Percentiles rank a stretch among this genome's conserved stretches.
These are phyloP conservation scores for Pelmatolapia mariae DNA, from an alignment of 2,113 vertebrate genomes.

Conservation along the genomic window DNA sequence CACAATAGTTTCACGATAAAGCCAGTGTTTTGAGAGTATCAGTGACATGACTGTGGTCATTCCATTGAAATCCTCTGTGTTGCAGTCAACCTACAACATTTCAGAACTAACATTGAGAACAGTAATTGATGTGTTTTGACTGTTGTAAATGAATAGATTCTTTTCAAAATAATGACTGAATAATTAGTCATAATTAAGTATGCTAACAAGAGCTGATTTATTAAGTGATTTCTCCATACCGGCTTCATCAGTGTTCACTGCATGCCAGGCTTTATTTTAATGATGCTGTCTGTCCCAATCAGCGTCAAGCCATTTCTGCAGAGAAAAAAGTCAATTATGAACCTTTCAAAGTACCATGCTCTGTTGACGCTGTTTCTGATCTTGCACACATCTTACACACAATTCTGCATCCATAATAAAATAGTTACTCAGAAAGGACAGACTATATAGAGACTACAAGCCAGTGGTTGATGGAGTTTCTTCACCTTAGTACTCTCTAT, in stretches of 20 bases:
- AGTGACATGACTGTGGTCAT: neutral
- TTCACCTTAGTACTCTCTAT: neutral
- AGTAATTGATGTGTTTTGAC: slow-evolving; percentile 52
- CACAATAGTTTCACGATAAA: neutral
- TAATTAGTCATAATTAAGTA: slow-evolving; percentile 63
- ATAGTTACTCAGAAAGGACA: neutral
- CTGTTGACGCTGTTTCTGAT: slow-evolving; percentile 13
- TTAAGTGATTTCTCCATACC: slow-evolving; percentile 56
- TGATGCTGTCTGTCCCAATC: slow-evolving; percentile 63
- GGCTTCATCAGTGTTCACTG: slow-evolving; percentile 46
- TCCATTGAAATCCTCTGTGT: neutral
- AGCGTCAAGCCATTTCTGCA: slow-evolving; percentile 52
- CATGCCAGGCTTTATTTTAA: slow-evolving; percentile 60
- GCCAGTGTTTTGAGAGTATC: neutral
- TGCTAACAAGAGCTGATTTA: slow-evolving; percentile 61
- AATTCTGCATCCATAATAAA: slow-evolving; percentile 13
- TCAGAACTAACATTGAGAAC: slow-evolving; percentile 30
- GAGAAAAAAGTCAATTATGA: slow-evolving; percentile 49
- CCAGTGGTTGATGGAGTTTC: neutral
- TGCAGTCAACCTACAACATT: neutral
- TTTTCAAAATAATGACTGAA: slow-evolving; percentile 62
- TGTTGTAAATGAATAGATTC: slow-evolving; percentile 48
- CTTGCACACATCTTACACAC: neutral
- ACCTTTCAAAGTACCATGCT: slow-evolving; percentile 37
- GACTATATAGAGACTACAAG: neutral